Base-by-base conservation (phyloP, 2,113 vertebrate genomes). In the Eulacestoma nigropectus region DNA sequence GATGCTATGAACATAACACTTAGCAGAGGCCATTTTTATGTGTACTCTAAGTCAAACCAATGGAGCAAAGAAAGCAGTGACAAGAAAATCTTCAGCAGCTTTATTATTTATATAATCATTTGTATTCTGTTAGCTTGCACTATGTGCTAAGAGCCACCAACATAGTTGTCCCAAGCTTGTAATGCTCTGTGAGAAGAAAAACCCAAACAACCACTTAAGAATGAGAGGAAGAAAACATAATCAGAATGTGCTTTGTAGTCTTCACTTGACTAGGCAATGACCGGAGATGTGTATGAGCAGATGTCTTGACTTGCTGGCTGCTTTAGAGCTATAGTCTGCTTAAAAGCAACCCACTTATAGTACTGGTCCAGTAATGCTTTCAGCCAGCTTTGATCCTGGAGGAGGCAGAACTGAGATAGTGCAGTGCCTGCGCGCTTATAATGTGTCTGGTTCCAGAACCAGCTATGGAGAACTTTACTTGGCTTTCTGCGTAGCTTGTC, bases 21-120 rank as follows among this genome's bases (percentile, higher is more conserved):
- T 96, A 93, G 63, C 16, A 85, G 78, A 95, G 62, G 60, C 92
- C 76, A 73, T 96, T 96, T 97, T 94, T 92, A 84, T 88, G 52
- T 95, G 72, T 95, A 89, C 90, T 96, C 73, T 96, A 92, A 96
- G 93, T 96, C 88, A 95, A 96, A 53, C 68, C 96, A 95, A 93
- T 90, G 95, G 83, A 96, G 85, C 93, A 96, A 87, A 89, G 92
- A 94, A 90, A 96, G 63, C 30, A 6, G 69, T 82, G 76, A 96
- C 95, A 95, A 94, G 85, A 95, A 94, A 96, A 93, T 97, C 92
- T 92, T 95, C 83, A 86, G 85, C 68, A 90, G 73, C 64, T 95
- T 89, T 96, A 67, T 95, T 96, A 95, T 92, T 94, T 95, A 90
- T 94, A 62, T 94, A 92, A 95, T 92, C 20, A 68, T 92, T 96